Evolutionary conservation across 1,140 invertebrate species (phyloP).

Genomic region (Chymomyza costata): DNA sequence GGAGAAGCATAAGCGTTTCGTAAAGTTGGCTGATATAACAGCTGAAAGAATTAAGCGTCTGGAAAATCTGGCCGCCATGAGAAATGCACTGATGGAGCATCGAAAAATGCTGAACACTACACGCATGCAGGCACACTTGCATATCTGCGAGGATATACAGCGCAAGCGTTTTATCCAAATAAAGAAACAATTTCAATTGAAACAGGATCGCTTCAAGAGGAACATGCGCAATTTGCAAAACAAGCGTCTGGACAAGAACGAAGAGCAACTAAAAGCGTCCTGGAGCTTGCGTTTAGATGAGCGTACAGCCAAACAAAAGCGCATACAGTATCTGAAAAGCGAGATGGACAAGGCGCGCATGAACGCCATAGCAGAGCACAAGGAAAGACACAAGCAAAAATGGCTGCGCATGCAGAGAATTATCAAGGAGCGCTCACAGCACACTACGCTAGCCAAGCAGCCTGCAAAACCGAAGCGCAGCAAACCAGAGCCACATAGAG

Average conservation of each 20-base stretch:
- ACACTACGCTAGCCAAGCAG: background rate
- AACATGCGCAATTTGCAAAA: conserved; percentile 5
- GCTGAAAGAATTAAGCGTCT: conserved; percentile 3
- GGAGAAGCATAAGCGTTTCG: background rate
- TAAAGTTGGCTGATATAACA: conserved; percentile 2
- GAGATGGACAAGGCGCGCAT: conserved; percentile 3
- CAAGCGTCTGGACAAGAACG: background rate
- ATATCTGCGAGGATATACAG: conserved; percentile 14
- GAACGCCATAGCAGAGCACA: conserved; percentile 21
- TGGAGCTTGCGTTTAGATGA: conserved; percentile 22
- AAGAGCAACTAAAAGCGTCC: conserved; percentile 3
- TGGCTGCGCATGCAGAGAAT: conserved; percentile 18
- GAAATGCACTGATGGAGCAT: conserved; percentile 3
- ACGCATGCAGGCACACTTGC: conserved; percentile 11
- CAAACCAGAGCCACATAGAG: background rate
- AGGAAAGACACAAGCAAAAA: background rate
- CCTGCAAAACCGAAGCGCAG: background rate
- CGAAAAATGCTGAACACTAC: conserved; percentile 16
- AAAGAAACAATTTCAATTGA: conserved; percentile 26
- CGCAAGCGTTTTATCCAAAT: conserved; percentile 27
- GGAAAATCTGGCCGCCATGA: background rate
- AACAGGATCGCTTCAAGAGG: conserved; percentile 18
- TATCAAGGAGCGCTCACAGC: conserved; percentile 8
- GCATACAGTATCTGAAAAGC: conserved; percentile 8
- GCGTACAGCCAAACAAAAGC: conserved; percentile 15